These are phyloP conservation scores for Pelochelys cantorii DNA, from an alignment of 2,797 vertebrate genomes.

Conservation along the genomic window DNA sequence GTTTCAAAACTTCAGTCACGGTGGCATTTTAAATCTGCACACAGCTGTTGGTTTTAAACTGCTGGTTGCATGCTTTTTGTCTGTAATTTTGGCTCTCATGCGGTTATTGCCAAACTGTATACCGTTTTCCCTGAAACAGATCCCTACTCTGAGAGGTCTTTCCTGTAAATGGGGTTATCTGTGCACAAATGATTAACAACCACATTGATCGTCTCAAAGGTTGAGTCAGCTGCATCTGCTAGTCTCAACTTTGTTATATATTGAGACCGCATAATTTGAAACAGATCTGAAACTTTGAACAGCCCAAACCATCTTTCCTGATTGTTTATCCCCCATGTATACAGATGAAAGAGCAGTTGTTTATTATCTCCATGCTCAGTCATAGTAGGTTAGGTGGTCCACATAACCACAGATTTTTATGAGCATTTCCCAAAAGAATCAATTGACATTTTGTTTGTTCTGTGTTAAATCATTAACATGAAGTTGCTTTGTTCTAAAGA, in stretches of 20 bases:
- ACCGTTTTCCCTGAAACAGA: neutral
- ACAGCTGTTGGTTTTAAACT: neutral
- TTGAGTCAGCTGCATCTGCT: slow-evolving; percentile 48
- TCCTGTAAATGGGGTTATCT: slow-evolving; percentile 56
- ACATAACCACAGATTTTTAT: neutral
- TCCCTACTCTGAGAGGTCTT: fast-evolving
- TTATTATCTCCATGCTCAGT: neutral
- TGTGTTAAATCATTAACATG: slow-evolving; percentile 13
- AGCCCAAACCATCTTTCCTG: neutral
- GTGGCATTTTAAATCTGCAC: neutral
- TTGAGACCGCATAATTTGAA: slow-evolving; percentile 21
- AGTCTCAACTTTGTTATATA: slow-evolving; percentile 27
- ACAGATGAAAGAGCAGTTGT: slow-evolving; percentile 18
- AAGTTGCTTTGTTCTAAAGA: slow-evolving; percentile 7
- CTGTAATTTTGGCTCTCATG: neutral
- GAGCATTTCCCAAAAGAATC: slow-evolving; percentile 11
- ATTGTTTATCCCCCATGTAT: neutral
- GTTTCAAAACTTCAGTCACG: neutral
- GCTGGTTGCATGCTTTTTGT: neutral
- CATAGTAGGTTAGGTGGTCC: neutral
- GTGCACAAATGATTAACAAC: slow-evolving; percentile 78
- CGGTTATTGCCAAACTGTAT: neutral
- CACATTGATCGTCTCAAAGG: slow-evolving; percentile 68
- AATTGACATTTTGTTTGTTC: neutral
- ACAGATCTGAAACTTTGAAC: slow-evolving; percentile 28